phyloP scores from a whole-genome alignment of 2,113 vertebrate genomes.

The Amia ocellicauda region DNA sequence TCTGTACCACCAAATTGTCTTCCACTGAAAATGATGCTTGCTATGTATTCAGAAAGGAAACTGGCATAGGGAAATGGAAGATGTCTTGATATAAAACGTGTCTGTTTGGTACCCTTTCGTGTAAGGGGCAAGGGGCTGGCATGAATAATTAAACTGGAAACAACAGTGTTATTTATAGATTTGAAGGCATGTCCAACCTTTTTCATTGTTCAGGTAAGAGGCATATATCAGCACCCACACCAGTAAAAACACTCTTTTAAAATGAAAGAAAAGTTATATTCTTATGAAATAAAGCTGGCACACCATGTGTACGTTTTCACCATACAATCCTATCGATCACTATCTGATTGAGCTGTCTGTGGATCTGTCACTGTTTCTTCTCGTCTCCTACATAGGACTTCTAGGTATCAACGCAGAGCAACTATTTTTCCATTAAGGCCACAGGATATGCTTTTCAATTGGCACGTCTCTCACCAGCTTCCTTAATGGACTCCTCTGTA shows the following conservation, averaged over 20 bases:
- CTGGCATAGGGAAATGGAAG: background rate
- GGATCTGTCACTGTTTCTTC: slow-evolving; percentile 6
- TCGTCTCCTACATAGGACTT: slow-evolving; percentile 15
- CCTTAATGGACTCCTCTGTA: slow-evolving; percentile 38
- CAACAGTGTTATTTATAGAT: background rate
- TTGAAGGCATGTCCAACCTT: background rate
- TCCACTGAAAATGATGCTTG: too few relatives aligned
- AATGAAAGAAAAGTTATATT: background rate
- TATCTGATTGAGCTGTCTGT: background rate
- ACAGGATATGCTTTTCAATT: slow-evolving; percentile 44
- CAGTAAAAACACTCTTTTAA: background rate
- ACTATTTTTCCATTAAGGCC: slow-evolving; percentile 30
- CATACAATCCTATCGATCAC: slow-evolving; percentile 23
- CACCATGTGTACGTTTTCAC: slow-evolving; percentile 4
- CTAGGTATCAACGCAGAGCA: too few relatives aligned
- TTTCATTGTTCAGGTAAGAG: background rate
- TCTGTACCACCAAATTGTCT: too few relatives aligned
- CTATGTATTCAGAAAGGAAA: too few relatives aligned
- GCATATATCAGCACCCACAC: too few relatives aligned
- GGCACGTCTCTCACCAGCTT: slow-evolving; percentile 28
- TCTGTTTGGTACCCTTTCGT: background rate
- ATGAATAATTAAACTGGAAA: background rate
- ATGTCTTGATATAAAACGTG: background rate
- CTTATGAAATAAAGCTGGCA: background rate
- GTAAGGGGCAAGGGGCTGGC: background rate